Conservation (phyloP, 2,797 vertebrate genomes). For the Otolemur crassicaudatus region DNA sequence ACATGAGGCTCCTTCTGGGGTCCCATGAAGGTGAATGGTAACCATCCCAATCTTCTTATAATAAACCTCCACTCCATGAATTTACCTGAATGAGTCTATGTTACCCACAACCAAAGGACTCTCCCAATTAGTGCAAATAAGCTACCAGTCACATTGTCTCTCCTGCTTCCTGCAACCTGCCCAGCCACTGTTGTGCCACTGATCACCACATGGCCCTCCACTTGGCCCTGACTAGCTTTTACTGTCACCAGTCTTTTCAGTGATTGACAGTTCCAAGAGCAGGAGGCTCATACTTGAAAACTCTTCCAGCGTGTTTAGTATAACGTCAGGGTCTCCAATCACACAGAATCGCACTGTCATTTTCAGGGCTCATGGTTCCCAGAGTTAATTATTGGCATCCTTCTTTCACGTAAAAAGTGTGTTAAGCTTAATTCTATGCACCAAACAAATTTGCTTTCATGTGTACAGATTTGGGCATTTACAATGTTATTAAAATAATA, state of each 20-base stretch:
- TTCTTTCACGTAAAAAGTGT: neutral
- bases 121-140: neutral
- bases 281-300: neutral
- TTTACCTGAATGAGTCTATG: neutral
- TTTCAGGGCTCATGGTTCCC: neutral
- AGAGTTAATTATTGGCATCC: neutral
- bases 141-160: neutral
- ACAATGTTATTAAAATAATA: neutral
- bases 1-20: neutral
- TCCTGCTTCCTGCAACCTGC: no score
- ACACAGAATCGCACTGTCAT: neutral
- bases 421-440: neutral
- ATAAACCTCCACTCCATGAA: neutral
- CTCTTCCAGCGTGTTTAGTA: neutral
- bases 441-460: neutral
- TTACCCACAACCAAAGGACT: neutral
- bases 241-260: neutral
- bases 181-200: neutral
- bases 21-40: neutral
- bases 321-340: neutral
- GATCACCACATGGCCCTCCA: neutral
- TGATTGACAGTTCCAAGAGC: neutral
- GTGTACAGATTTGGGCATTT: neutral
- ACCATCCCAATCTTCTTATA: neutral
- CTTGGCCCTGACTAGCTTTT: neutral